phyloP scores from a whole-genome alignment of 1,140 invertebrate genomes.

The Andricus grossulariae region DNA sequence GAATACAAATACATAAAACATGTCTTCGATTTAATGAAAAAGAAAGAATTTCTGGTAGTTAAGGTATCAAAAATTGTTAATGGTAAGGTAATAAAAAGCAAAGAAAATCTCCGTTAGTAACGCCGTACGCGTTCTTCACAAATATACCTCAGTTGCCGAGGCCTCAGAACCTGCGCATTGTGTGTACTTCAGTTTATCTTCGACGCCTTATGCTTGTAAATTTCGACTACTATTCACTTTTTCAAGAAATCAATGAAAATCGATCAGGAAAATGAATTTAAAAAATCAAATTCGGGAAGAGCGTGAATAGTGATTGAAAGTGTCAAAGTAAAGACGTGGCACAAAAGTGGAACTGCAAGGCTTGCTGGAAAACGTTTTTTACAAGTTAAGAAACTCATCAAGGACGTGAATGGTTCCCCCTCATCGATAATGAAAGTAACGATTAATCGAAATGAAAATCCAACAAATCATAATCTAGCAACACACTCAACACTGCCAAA shows the following conservation, averaged over 20 bases:
- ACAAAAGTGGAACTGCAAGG: conserved; percentile 10
- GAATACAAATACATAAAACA: conserved; percentile 75
- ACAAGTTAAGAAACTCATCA: background rate
- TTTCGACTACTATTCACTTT: background rate
- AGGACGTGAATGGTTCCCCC: conserved; percentile 7
- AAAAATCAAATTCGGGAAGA: too few relatives aligned
- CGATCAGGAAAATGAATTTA: background rate
- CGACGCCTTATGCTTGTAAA: conserved; percentile 32
- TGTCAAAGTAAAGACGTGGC: background rate
- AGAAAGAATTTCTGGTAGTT: conserved; percentile 74
- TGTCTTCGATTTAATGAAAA: conserved; percentile 73
- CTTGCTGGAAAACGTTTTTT: conserved; percentile 9
- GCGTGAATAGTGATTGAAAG: background rate
- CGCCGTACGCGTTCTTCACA: conserved; percentile 62
- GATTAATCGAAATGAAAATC: conserved; percentile 30
- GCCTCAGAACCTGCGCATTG: conserved; percentile 59
- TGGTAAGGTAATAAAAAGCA: conserved; percentile 59
- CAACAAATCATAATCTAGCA: background rate
- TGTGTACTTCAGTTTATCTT: conserved; percentile 41
- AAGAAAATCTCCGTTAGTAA: conserved; percentile 57
- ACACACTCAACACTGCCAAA: conserved; percentile 41
- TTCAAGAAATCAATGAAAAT: background rate
- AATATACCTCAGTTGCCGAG: conserved; percentile 73
- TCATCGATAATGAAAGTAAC: conserved; percentile 30
- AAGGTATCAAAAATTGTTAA: conserved; percentile 72